These are phyloP conservation scores for Bibio marci DNA, from an alignment of 2,888 invertebrate genomes.

Conservation along the genomic window DNA sequence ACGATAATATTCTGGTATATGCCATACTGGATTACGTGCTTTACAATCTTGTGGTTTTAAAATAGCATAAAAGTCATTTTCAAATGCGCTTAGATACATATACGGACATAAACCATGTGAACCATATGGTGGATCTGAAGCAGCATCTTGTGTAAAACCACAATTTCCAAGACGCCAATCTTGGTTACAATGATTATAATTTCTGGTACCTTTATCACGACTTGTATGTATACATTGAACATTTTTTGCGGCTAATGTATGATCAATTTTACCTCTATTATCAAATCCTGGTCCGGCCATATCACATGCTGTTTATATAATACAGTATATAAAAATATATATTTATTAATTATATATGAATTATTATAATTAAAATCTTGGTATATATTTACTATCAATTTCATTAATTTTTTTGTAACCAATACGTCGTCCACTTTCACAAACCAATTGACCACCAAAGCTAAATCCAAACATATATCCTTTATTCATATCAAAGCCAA, in stretches of 20 bases:
- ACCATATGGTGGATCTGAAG: slow-evolving; percentile 17
- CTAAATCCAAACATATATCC: slow-evolving; percentile 27
- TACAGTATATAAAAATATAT: not conserved
- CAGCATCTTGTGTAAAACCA: slow-evolving; percentile 21
- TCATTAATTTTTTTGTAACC: slow-evolving; percentile 16
- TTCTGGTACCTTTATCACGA: slow-evolving; percentile 23
- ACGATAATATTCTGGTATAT: slow-evolving; percentile 20
- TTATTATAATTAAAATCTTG: not conserved
- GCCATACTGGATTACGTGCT: slow-evolving; percentile 13
- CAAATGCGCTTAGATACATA: slow-evolving; percentile 25
- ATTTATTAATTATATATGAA: not conserved
- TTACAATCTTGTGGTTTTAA: slow-evolving; percentile 17
- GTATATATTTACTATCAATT: slow-evolving; percentile 20
- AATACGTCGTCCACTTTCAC: slow-evolving; percentile 19
- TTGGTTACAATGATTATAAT: slow-evolving; percentile 20
- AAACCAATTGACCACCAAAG: slow-evolving; percentile 24
- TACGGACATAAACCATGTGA: slow-evolving; percentile 23
- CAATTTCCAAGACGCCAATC: slow-evolving; percentile 25
- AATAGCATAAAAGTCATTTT: slow-evolving; percentile 23
- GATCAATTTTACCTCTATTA: slow-evolving; percentile 12
- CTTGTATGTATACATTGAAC: slow-evolving; percentile 18
- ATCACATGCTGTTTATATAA: slow-evolving; percentile 19
- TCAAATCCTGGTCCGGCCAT: slow-evolving; percentile 22
- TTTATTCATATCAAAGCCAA: slow-evolving; percentile 18
- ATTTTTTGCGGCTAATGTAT: slow-evolving; percentile 20